A percentile compares a stretch with the other conserved stretches of the same genome.
phyloP scores from a whole-genome alignment of 1,140 invertebrate genomes.

The Drosophila obscura region DNA sequence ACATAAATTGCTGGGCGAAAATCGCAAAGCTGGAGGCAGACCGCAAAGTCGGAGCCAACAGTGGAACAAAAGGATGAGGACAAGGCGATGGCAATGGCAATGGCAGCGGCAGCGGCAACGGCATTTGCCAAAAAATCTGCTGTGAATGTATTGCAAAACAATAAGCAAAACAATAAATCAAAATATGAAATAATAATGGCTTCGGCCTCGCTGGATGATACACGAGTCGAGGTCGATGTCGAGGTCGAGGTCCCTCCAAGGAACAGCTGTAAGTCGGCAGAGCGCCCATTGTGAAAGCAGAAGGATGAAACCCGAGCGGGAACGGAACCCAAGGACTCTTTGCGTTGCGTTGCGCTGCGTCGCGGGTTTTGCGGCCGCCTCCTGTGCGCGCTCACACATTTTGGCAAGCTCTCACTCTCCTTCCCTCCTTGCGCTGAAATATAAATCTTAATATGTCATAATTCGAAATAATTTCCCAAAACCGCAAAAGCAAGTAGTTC shows the following conservation, averaged over 20 bases:
- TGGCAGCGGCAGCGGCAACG: background rate
- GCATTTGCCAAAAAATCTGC: constrained; percentile 35
- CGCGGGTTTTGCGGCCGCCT: constrained; percentile 58
- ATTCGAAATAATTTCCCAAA: constrained; percentile 74
- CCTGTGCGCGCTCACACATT: constrained; percentile 31
- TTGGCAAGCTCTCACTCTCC: constrained; percentile 54
- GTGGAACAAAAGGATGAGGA: constrained; percentile 38
- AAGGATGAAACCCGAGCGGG: constrained; percentile 18
- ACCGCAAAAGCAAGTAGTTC: constrained; percentile 62
- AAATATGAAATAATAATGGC: constrained; percentile 79
- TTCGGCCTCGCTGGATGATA: constrained; percentile 38
- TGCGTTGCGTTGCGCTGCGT: constrained; percentile 12
- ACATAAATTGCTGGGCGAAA: constrained; percentile 39
- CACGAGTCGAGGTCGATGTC: constrained; percentile 29
- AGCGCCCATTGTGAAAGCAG: constrained; percentile 59
- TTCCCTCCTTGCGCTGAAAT: constrained; percentile 6
- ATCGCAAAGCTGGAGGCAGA: constrained; percentile 16
- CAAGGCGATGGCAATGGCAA: constrained; percentile 6
- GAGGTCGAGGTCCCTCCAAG: constrained; percentile 8
- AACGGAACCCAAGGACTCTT: background rate
- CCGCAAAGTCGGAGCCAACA: no score
- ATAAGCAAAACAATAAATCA: constrained; percentile 81
- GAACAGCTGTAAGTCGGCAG: constrained; percentile 69
- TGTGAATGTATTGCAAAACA: constrained; percentile 68
- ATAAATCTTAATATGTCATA: constrained; percentile 82